Base-by-base conservation (phyloP, 2,888 invertebrate species). In the Caenorhabditis auriculariae region DNA sequence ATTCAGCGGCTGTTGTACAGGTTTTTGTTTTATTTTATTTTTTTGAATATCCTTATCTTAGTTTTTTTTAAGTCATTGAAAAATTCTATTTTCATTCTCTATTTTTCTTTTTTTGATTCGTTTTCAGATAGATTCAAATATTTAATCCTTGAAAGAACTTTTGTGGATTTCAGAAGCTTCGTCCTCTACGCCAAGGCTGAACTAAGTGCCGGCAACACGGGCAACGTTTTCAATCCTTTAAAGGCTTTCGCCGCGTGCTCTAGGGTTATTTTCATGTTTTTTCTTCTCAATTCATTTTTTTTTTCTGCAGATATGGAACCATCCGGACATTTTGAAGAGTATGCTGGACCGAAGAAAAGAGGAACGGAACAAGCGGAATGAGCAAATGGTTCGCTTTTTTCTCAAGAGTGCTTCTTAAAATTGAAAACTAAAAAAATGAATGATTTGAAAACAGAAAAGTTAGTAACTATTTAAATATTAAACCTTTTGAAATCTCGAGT, bases 221-320 rank as follows among this genome's bases (percentile, higher is more conserved):
- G 78, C 15, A 72, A 74, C 38, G 59, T 56, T 17, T 82, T 91
- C 27, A 96, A 96, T 86, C 95, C 96, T 0, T 85, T 98, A 54
- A 94, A 94, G 84, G 94, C 96, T 2, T 96, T 96, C 83, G 93
- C 96, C 21, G 93, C 96, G 55, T 96, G 96, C 82, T 95, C 94
- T 82, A 98, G 96, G 87, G 89, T 89, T 82, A 75, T 82, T 4
- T 6, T 26, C 27, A 44, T 12, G 17, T 38, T 7, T 24, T 3
- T 4, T 17, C 21, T 1, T 15, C 4, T 23, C 17, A n/a, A n/a
- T 17, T 9, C 5, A 46, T n/a, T 23, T 32, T n/a, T 12, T 54
- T 38, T 19, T 15, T 17, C 63, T 75, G 27, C 64, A 85, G 83
- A 84, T 85, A 49, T 85, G 85, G 84, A 85, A 85, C 66, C 85